phyloP scores from a whole-genome alignment of 2,888 invertebrate genomes.

The Drosophila sordidula region DNA sequence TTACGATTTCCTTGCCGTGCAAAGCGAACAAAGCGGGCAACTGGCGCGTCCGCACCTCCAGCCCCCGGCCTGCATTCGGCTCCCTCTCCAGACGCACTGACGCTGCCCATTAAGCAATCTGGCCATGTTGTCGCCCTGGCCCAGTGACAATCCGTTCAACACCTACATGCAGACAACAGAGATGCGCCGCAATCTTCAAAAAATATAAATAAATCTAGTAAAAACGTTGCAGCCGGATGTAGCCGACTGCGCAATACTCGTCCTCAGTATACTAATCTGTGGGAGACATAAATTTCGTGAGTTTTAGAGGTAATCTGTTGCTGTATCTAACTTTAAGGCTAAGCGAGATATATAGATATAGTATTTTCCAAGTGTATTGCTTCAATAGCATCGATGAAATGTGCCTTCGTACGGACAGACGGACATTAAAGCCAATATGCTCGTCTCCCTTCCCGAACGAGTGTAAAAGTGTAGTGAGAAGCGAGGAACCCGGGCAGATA shows the following conservation, averaged over 20 bases:
- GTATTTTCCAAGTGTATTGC: too few species aligned
- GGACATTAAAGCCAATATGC: too few species aligned
- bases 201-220: neutral
- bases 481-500: constrained; percentile 31
- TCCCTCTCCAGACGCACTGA: constrained; percentile 4
- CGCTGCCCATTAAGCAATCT: constrained; percentile 69
- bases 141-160: constrained; percentile 72
- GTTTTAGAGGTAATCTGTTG: too few species aligned
- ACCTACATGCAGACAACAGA: constrained; percentile 56
- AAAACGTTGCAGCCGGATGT: too few species aligned
- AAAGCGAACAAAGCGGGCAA: constrained; percentile 49
- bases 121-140: constrained; percentile 64
- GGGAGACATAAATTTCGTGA: too few species aligned
- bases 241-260: too few species aligned
- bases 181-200: constrained; percentile 67
- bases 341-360: too few species aligned
- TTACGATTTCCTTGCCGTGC: constrained; percentile 84
- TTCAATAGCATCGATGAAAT: too few species aligned
- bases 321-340: too few species aligned
- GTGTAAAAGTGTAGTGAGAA: constrained; percentile 12
- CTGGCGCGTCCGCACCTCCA: neutral
- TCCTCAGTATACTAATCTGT: too few species aligned
- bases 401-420: too few species aligned
- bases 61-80: constrained; percentile 4
- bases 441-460: too few species aligned